Base-by-base conservation (phyloP, 2,113 vertebrate species). In the Antechinus stuartii region DNA sequence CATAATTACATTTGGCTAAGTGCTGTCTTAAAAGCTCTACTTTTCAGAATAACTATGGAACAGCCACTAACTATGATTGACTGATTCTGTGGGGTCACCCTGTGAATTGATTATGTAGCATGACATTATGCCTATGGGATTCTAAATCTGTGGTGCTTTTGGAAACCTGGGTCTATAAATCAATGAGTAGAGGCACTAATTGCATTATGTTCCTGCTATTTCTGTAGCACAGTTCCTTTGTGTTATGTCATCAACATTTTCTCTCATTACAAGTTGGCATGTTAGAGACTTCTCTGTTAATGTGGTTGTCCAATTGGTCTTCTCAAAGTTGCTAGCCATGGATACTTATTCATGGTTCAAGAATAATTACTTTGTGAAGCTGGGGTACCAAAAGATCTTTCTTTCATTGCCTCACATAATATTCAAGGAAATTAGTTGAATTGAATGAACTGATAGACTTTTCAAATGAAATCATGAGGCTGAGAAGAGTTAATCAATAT, bases 1-100 rank as follows among this genome's bases (percentile, higher is more conserved):
- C 93, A 61, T 95, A 97, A 97, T 96, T 96, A 89, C 91, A 92
- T 96, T 97, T 97, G 95, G 97, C 95, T 95, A 95, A 97, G 56
- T 91, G 92, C 92, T 96, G 95, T 54, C 95, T 97, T 97, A 95
- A 98, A 97, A 97, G 95, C 96, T 94, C 91, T 94, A 93, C 89
- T 95, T 94, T 84, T 96, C 91, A 94, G 96, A 96, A 90, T 96
- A 94, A 93, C 96, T 97, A 98, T 97, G 61, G 93, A 97, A 89
- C 89, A 50, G 61, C 96, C 57, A 14, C 95, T 97, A 95, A 95
- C 94, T 96, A 91, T 94, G 96, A 97, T 91, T 97, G 95, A 91
- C 94, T 76, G 94, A 61, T 93, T 96, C 50, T 56, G 46, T 89
- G 89, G n/a, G 97, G 96, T 97, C 97, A 96, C 90, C 95, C 57